A percentile compares a stretch with the other conserved stretches of the same genome.
phyloP scores from a whole-genome alignment of 2,888 invertebrate species.

The Copidosoma aretas region DNA sequence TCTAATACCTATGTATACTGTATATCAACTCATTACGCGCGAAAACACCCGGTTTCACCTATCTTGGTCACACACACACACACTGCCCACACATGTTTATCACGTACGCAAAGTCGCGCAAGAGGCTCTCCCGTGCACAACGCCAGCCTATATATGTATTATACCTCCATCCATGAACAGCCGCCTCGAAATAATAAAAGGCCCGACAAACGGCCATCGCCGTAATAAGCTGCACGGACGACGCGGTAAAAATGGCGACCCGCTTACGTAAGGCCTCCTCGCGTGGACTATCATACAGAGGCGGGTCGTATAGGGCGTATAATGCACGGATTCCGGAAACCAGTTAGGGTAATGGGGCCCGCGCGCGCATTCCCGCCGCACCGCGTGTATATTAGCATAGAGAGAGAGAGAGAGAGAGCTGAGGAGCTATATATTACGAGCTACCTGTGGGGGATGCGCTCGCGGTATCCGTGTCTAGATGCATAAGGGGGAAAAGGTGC shows the following conservation, averaged over 20 bases:
- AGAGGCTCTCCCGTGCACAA: no score
- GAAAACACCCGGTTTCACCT: background rate
- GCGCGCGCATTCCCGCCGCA: conserved; percentile 43
- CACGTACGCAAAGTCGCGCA: no score
- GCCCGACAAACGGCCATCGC: no score
- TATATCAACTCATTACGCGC: background rate
- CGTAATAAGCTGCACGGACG: no score
- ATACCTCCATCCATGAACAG: background rate
- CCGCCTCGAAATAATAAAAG: background rate
- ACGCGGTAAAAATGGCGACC: background rate
- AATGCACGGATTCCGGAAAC: conserved; percentile 5
- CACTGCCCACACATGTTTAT: no score
- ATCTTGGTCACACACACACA: no score
- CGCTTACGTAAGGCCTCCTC: background rate
- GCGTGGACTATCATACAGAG: background rate
- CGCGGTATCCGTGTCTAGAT: background rate
- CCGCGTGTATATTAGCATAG: conserved; percentile 2
- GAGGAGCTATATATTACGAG: background rate
- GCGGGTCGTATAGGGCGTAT: background rate
- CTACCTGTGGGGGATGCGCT: background rate
- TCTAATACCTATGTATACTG: no score
- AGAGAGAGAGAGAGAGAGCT: background rate
- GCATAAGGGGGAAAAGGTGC: no score
- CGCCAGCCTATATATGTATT: no score
- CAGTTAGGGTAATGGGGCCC: conserved; percentile 25